A percentile compares a stretch with the other conserved stretches of the same genome.
phyloP scores from a whole-genome alignment of 2,888 invertebrate genomes.

The Psococerastis gibbosa region DNA sequence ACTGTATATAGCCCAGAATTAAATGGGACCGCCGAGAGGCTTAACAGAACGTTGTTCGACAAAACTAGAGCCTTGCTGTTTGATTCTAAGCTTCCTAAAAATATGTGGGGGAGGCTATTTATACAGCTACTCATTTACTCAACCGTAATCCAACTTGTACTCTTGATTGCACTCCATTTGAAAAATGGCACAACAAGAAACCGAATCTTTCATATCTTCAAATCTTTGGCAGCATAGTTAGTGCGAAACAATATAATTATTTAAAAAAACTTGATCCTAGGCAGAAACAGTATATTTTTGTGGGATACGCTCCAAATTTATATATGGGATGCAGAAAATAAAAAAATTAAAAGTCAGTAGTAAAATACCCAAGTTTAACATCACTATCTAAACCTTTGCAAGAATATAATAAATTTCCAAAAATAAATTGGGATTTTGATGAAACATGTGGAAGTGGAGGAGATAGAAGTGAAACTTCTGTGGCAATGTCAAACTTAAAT shows the following conservation, averaged over 20 bases:
- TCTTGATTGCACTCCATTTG: background rate
- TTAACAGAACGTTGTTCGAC: conserved; percentile 12
- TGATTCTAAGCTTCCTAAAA: background rate
- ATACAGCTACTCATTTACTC: background rate
- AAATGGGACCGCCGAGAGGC: conserved; percentile 12
- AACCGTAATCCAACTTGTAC: conserved; percentile 4
- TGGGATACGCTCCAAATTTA: conserved; percentile 6
- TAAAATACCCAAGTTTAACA: background rate
- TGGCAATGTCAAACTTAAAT: too few relatives aligned
- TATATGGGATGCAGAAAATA: conserved; percentile 2
- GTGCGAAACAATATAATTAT: background rate
- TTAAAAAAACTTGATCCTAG: background rate
- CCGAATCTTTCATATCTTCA: background rate
- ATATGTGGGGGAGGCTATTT: conserved; percentile 3
- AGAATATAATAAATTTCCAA: background rate
- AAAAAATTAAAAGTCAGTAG: background rate
- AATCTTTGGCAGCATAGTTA: conserved; percentile 3
- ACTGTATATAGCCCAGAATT: conserved; percentile 11
- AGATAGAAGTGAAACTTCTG: too few relatives aligned
- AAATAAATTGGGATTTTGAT: too few relatives aligned
- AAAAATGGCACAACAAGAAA: conserved; percentile 1
- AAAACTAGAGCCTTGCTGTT: conserved; percentile 2
- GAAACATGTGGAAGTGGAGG: background rate
- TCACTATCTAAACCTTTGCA: background rate
- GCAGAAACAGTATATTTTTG: background rate